Percentiles rank a stretch among this genome's conserved stretches.
These are phyloP conservation scores for Synergus laeviventris DNA, from an alignment of 2,888 invertebrate species.

Conservation along the genomic window DNA sequence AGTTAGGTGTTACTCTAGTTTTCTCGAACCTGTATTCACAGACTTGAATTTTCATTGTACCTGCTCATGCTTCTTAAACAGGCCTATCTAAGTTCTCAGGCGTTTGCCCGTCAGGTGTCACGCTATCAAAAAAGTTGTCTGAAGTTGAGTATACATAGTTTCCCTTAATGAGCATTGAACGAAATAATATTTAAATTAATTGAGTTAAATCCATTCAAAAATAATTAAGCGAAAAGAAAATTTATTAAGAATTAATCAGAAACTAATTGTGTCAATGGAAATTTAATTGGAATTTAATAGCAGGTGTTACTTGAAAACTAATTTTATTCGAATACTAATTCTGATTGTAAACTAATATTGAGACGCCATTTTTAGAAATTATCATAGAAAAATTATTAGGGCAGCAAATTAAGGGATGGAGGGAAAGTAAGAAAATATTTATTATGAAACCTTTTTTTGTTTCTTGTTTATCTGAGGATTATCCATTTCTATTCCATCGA, in stretches of 20 bases:
- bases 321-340: no score
- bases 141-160: constrained; percentile 50
- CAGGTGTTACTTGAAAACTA: no score
- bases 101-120: constrained; percentile 67
- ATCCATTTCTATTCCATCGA: background rate
- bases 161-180: constrained; percentile 25
- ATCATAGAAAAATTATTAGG: background rate
- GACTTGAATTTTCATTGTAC: constrained; percentile 29
- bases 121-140: constrained; percentile 60
- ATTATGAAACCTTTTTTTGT: background rate
- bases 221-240: background rate
- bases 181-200: constrained; percentile 16
- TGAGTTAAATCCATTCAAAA: background rate
- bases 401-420: background rate
- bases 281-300: no score
- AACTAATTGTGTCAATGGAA: no score
- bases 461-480: background rate
- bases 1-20: constrained; percentile 20
- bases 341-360: no score
- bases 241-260: background rate
- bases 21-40: constrained; percentile 28
- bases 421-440: background rate
- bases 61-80: constrained; percentile 59
- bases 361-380: no score
- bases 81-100: constrained; percentile 64